These are phyloP conservation scores for Biston stratarius DNA, from an alignment of 2,888 invertebrate genomes.

Conservation along the genomic window DNA sequence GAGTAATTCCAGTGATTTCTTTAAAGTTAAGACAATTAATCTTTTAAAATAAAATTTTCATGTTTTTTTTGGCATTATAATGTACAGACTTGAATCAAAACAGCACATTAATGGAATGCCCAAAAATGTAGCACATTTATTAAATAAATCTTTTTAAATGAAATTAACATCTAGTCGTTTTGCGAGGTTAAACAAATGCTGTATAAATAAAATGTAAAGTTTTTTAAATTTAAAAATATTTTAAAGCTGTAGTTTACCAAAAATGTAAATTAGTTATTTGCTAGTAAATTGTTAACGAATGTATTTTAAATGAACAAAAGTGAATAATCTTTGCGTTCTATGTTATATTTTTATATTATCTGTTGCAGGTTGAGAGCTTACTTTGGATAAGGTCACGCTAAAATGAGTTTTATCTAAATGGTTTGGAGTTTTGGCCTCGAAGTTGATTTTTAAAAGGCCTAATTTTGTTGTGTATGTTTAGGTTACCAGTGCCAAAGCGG, in stretches of 20 bases:
- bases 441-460: constrained; percentile 51
- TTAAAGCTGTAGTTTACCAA: constrained; percentile 15
- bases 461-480: constrained; percentile 49
- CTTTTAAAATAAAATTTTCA: no score
- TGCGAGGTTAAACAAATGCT: neutral
- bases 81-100: neutral
- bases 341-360: constrained; percentile 37
- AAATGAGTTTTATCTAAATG: neutral
- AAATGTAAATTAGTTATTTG: constrained; percentile 34
- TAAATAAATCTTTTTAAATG: neutral
- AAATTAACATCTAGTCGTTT: constrained; percentile 3
- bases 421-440: neutral
- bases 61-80: neutral
- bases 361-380: constrained; percentile 10
- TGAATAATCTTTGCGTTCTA: constrained; percentile 40
- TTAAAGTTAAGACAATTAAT: no score
- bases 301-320: constrained; percentile 42
- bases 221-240: neutral
- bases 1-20: constrained; percentile 21
- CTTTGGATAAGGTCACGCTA: neutral
- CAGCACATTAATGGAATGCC: neutral
- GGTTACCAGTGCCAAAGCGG: constrained; percentile 75
- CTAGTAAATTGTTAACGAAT: constrained; percentile 45
- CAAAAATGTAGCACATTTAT: neutral
- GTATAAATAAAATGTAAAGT: neutral